phyloP scores from a whole-genome alignment of 2,888 invertebrate genomes.

The Drosophila quasianomalipes region DNA sequence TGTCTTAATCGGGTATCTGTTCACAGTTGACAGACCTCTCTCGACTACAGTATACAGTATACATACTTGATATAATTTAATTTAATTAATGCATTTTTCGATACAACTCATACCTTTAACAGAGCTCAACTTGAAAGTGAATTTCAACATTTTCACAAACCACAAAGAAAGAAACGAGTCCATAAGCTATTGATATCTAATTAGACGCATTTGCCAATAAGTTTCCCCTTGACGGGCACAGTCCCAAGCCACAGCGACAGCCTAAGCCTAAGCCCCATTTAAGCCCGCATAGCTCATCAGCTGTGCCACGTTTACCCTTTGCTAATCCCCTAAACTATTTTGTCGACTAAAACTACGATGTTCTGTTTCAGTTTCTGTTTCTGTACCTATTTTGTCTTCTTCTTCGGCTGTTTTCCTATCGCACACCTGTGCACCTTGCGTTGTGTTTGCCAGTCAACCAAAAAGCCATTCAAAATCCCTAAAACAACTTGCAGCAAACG shows the following conservation, averaged over 20 bases:
- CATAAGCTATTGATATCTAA: conserved; percentile 18
- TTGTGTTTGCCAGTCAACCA: conserved; percentile 59
- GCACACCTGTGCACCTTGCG: conserved; percentile 21
- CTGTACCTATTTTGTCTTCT: neutral
- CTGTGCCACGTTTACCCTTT: conserved; percentile 1
- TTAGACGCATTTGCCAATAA: conserved; percentile 15
- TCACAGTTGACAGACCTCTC: neutral
- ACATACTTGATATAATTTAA: neutral
- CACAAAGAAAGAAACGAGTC: neutral
- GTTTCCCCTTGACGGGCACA: neutral
- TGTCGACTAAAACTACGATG: conserved; percentile 17
- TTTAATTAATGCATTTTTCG: conserved; percentile 1
- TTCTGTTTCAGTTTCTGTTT: neutral
- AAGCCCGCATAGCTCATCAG: conserved; percentile 32
- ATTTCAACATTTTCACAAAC: conserved; percentile 10
- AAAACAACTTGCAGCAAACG: conserved; percentile 60
- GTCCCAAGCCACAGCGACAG: conserved; percentile 11
- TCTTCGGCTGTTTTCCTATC: neutral
- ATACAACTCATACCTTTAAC: too few relatives aligned
- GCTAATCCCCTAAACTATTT: neutral
- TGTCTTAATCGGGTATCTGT: neutral
- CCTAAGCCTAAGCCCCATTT: conserved; percentile 29
- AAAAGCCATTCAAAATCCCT: conserved; percentile 66
- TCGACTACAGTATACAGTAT: neutral
- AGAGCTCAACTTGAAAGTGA: neutral